phyloP scores from a whole-genome alignment of 2,797 vertebrate genomes.

The Dendrocincla fuliginosa region DNA sequence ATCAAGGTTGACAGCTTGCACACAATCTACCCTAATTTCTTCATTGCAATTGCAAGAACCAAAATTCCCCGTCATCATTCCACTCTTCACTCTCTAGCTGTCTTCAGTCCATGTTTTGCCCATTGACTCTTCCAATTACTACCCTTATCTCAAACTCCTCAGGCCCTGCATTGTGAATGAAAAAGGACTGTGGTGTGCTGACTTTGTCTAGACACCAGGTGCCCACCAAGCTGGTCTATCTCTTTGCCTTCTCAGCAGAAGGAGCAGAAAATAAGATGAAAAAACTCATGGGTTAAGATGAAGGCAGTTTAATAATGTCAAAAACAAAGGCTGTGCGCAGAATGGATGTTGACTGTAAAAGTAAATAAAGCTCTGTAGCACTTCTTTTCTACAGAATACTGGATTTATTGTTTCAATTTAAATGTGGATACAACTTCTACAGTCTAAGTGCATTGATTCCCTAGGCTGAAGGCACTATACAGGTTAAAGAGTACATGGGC shows the following conservation, averaged over 20 bases:
- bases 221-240: neutral
- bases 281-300: neutral
- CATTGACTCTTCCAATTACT: neutral
- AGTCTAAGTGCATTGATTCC: neutral
- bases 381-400: neutral
- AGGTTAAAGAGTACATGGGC: neutral
- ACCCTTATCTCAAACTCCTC: neutral
- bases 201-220: neutral
- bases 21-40: neutral
- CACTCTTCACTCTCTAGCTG: neutral
- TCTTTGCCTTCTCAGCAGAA: neutral
- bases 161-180: too few relatives aligned
- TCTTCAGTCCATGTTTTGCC: neutral
- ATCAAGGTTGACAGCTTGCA: rapidly evolving
- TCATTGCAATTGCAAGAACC: neutral
- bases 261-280: neutral
- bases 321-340: neutral
- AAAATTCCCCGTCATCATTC: neutral
- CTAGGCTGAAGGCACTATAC: neutral
- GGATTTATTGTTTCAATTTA: neutral
- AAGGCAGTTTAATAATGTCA: neutral
- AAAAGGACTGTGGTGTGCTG: neutral
- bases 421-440: neutral
- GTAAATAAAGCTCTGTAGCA: neutral
- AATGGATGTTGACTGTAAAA: neutral